Evolutionary conservation across 2,113 vertebrate species (phyloP).

Genomic region (Prionailurus viverrinus): DNA sequence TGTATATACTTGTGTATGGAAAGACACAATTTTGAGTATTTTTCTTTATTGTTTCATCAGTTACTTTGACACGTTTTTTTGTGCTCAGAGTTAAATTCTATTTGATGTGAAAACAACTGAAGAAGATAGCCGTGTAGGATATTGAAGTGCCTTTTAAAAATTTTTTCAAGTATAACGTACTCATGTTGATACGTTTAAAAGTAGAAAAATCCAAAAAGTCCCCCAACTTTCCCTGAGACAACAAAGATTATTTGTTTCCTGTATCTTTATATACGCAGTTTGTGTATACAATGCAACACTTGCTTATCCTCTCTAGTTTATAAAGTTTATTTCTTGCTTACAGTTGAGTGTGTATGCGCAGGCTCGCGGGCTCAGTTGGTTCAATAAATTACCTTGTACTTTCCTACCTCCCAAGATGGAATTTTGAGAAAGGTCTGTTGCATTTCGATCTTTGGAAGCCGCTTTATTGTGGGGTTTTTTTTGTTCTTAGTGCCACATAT

Average conservation of each 20-base stretch:
- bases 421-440: background rate
- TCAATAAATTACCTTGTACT: background rate
- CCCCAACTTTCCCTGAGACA: background rate
- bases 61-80: background rate
- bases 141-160: background rate
- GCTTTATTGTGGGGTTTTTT: background rate
- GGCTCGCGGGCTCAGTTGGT: background rate
- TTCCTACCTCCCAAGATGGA: background rate
- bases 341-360: accelerated
- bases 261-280: background rate
- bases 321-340: background rate
- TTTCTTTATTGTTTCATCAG: background rate
- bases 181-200: background rate
- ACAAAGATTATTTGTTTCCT: background rate
- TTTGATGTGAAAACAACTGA: background rate
- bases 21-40: background rate
- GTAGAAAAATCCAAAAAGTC: background rate
- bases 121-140: background rate
- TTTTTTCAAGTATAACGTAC: background rate
- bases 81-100: background rate
- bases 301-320: background rate
- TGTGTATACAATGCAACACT: background rate
- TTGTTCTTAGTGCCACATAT: background rate
- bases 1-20: background rate
- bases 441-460: background rate